A percentile compares a stretch with the other conserved stretches of the same genome.
Evolutionary conservation across 2,113 vertebrate species (phyloP).

Genomic region (Embiotoca jacksoni): DNA sequence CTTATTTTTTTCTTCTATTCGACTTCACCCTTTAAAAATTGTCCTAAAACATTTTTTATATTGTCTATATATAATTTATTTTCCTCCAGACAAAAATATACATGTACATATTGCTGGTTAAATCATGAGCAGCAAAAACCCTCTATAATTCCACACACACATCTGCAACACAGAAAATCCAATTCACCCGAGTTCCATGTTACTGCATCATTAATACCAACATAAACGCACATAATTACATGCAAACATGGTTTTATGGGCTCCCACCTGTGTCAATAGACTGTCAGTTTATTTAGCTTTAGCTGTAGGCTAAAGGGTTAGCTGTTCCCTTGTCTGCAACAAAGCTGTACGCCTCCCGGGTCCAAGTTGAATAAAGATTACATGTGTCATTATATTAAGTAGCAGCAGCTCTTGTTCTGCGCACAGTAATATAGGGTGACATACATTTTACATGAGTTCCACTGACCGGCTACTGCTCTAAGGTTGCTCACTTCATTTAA

Average conservation of each 20-base stretch:
- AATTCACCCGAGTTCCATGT: constrained; percentile 38
- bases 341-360: constrained; percentile 50
- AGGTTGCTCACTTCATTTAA: constrained; percentile 78
- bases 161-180: constrained; percentile 27
- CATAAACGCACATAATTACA: constrained; percentile 59
- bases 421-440: constrained; percentile 66
- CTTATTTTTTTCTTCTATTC: too few species aligned
- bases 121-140: not conserved
- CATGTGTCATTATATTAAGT: constrained; percentile 80
- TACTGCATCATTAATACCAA: constrained; percentile 66
- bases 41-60: too few species aligned
- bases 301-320: constrained; percentile 60
- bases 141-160: constrained; percentile 1
- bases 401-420: constrained; percentile 66
- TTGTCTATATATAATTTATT: not conserved
- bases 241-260: constrained; percentile 50
- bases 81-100: not conserved
- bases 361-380: constrained; percentile 76
- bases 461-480: constrained; percentile 60
- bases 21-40: too few species aligned
- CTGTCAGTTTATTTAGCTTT: constrained; percentile 64
- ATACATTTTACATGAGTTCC: constrained; percentile 82
- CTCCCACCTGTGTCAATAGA: constrained; percentile 75
- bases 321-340: constrained; percentile 57
- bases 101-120: not conserved